Conservation (phyloP, 2,113 vertebrate species). For the Leptodactylus fuscus region DNA sequence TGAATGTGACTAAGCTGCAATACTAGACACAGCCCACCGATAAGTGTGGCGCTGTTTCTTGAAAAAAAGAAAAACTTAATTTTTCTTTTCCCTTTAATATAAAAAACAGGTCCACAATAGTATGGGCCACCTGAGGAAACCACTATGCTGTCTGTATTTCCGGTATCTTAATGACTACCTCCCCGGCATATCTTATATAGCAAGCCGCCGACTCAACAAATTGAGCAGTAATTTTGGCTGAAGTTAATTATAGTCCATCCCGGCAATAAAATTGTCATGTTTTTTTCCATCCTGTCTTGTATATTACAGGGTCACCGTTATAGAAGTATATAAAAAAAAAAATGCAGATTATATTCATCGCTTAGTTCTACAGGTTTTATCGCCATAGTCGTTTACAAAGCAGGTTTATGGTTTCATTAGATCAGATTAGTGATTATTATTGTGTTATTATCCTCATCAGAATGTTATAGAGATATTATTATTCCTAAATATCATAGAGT, state of each 20-base stretch:
- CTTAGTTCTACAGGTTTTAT: neutral
- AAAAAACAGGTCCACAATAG: neutral
- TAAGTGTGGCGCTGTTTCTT: no score
- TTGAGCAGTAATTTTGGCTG: neutral
- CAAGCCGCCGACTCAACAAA: neutral
- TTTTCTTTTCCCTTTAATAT: no score
- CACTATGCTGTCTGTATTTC: neutral
- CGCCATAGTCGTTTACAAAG: neutral
- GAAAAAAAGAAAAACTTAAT: no score
- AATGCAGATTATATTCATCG: neutral
- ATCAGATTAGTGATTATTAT: neutral
- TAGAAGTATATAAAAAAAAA: neutral
- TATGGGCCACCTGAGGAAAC: neutral
- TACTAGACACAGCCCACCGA: no score
- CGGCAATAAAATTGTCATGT: neutral
- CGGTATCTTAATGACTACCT: constrained; percentile 21
- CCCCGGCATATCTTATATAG: constrained; percentile 5
- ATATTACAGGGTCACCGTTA: neutral
- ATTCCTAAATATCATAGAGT: no score
- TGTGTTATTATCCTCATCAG: neutral
- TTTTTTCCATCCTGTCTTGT: neutral
- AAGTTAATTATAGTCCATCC: neutral
- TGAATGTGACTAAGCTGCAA: no score
- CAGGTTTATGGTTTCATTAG: neutral
- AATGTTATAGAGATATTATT: neutral